A percentile compares a stretch with the other conserved stretches of the same genome.
These are phyloP conservation scores for Linnaemya vulpina DNA, from an alignment of 2,888 invertebrate genomes.

Conservation along the genomic window DNA sequence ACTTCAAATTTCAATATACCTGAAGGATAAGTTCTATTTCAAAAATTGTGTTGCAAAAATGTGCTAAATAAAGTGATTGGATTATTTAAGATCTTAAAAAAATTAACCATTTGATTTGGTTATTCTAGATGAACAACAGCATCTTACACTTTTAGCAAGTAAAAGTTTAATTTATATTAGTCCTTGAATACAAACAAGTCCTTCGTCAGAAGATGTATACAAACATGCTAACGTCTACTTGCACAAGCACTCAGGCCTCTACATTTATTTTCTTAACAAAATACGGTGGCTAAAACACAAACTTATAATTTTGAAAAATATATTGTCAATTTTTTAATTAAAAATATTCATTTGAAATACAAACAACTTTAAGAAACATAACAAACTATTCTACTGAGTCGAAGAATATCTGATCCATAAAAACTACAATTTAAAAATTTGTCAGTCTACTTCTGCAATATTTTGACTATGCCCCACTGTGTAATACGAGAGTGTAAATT, in stretches of 20 bases:
- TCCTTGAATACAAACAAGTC: not conserved
- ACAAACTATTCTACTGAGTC: too few species aligned
- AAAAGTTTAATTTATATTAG: not conserved
- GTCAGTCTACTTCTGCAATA: not conserved
- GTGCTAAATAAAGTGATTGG: too few species aligned
- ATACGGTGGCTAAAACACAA: not conserved
- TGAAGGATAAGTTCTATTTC: too few species aligned
- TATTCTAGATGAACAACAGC: too few species aligned
- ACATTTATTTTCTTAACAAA: not conserved
- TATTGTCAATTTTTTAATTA: not conserved
- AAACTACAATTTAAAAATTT: too few species aligned
- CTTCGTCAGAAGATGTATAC: not conserved
- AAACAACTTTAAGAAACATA: too few species aligned
- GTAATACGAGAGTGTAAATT: slow-evolving; percentile 8
- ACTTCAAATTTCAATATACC: too few species aligned
- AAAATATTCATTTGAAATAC: too few species aligned
- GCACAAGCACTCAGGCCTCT: not conserved
- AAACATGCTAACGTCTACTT: not conserved
- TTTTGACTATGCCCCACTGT: not conserved
- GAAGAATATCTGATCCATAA: too few species aligned
- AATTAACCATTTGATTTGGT: too few species aligned
- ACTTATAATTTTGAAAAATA: not conserved
- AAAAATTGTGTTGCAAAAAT: too few species aligned
- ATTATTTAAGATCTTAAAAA: too few species aligned
- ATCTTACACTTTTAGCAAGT: not conserved